phyloP scores from a whole-genome alignment of 2,797 vertebrate genomes.

The Ceyx erithaca region DNA sequence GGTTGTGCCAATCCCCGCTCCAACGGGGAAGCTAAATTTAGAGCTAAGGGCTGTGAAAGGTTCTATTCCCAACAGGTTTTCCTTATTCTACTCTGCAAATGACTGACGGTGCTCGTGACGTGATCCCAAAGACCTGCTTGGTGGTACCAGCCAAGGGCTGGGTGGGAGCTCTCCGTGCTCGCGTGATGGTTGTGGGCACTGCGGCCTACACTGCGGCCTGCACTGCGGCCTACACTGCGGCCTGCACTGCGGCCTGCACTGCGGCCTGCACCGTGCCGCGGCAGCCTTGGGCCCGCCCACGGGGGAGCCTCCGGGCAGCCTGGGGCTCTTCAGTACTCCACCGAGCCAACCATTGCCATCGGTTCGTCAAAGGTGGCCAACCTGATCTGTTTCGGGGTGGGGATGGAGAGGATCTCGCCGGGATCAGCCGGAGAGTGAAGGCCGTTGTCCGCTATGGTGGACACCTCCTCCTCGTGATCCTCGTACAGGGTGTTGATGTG shows the following conservation, averaged over 20 bases:
- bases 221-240: no score
- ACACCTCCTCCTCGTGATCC: slow-evolving; percentile 77
- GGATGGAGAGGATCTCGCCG: slow-evolving; percentile 78
- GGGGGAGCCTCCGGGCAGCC: background rate
- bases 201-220: background rate
- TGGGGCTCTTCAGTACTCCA: slow-evolving; percentile 75
- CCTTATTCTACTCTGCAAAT: slow-evolving; percentile 38
- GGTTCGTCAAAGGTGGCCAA: slow-evolving; percentile 82
- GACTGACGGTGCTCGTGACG: slow-evolving; percentile 33
- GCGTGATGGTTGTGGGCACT: slow-evolving; percentile 37
- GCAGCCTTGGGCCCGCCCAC: background rate
- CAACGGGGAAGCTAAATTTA: slow-evolving; percentile 48
- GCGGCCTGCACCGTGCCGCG: no score
- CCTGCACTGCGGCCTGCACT: no score
- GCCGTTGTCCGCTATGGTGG: slow-evolving; percentile 60
- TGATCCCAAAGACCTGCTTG: slow-evolving; percentile 30
- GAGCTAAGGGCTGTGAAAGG: slow-evolving; percentile 48
- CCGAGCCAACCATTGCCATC: slow-evolving; percentile 77
- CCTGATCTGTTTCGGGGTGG: slow-evolving; percentile 80
- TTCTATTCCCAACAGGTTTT: slow-evolving; percentile 30
- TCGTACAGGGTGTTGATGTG: slow-evolving; percentile 84
- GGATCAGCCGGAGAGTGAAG: slow-evolving; percentile 65
- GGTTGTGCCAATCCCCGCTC: slow-evolving; percentile 44
- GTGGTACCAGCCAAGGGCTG: slow-evolving; percentile 1
- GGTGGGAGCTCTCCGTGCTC: slow-evolving; percentile 65